Evolutionary conservation across 2,888 invertebrate species (phyloP), one percentile per base, ranked within the genome.

Genomic region (Spilarctia lutea): DNA sequence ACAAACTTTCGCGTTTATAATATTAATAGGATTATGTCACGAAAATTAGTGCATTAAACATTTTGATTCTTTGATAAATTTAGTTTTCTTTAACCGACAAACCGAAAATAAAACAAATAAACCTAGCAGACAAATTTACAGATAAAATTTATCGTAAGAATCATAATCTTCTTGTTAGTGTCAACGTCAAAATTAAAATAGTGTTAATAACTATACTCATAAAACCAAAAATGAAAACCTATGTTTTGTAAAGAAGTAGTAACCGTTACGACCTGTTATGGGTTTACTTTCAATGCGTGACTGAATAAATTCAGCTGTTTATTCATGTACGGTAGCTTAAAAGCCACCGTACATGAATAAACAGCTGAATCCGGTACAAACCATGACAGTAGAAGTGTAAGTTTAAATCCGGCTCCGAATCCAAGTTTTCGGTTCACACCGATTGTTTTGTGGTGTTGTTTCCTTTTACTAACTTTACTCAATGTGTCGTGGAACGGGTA

Each of bases 351-450:
- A 30, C 63, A 30, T 75, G 73, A 68, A 79, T 77, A 72, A 77
- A 79, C 70, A 65, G 68, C 35, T 69, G 45, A 70, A 77, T 27
- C 69, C 75, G 84, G 82, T 75, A 82, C 74, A 52, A 63, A 11
- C 65, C 48, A 63, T 74, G 56, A 80, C 74, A 82, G 77, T 74
- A 82, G 74, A 63, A 75, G 70, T 65, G 75, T 69, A 68, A 81
- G 80, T 82, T 82, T 73, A 77, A 74, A 84, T 84, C 84, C 84
- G 82, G 75, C 74, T 71, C 8, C 39, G 39, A 39, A 39, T 39
- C 72, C 68, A 71, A 74, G 78, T 75, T 74, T 42, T 30, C 30
- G 30, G 30, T 63, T 63, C 30, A 67, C 72, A 56, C 70, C 56
- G 56, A 68, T 70, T 69, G 77, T 79, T 84, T 78, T 78, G 77